Evolutionary conservation across 37 sponge, comb jelly and placozoan species (phyloP).

Genomic region (Mnemiopsis leidyi): DNA sequence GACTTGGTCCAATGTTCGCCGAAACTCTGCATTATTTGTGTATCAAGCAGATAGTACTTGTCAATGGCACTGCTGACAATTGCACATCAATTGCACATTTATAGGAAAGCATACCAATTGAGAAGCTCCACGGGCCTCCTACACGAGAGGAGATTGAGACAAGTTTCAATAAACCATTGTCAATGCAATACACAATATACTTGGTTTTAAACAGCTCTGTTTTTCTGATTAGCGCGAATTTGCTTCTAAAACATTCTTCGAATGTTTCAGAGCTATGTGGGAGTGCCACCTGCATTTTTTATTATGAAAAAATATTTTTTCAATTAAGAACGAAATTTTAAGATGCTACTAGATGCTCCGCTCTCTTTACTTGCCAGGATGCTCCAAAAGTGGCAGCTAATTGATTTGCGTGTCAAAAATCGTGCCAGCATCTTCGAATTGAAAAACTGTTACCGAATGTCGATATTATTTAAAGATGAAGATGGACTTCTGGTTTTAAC

Average conservation of each 20-base stretch:
- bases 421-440: not conserved
- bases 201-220: not conserved
- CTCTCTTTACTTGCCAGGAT: not conserved
- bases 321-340: slow-evolving; percentile 39
- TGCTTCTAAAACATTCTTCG: not conserved
- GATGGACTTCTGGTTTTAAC: no score
- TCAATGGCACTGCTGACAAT: slow-evolving; percentile 45
- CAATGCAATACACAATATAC: not conserved
- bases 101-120: not conserved
- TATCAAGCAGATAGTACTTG: slow-evolving; percentile 53
- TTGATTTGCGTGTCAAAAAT: slow-evolving; percentile 35
- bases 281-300: not conserved
- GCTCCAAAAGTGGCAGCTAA: not conserved
- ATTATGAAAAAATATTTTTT: not conserved
- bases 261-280: slow-evolving; percentile 1
- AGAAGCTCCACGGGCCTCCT: not conserved
- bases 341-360: not conserved
- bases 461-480: no score
- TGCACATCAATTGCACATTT: slow-evolving; percentile 15
- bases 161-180: slow-evolving; percentile 59
- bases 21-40: slow-evolving; percentile 58
- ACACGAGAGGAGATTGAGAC: not conserved
- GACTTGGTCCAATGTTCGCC: not conserved
- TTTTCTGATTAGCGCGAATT: not conserved
- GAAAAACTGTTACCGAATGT: not conserved